Conservation (phyloP, 2,797 vertebrate genomes). For the Pipistrellus kuhlii region DNA sequence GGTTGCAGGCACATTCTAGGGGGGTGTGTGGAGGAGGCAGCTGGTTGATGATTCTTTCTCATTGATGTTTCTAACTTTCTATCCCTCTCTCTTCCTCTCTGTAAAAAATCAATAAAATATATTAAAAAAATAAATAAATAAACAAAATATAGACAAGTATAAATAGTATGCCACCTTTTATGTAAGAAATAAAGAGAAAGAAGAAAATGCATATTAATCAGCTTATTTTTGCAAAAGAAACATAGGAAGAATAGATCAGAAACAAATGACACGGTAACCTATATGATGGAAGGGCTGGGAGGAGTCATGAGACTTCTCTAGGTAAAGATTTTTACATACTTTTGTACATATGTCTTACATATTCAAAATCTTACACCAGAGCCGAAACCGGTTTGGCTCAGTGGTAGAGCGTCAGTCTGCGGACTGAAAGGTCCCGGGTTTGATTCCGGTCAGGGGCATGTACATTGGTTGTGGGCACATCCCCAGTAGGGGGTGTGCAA, state of each 20-base stretch:
- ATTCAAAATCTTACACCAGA: constrained; percentile 43
- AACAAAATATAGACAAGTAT: not conserved
- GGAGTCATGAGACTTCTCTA: not conserved
- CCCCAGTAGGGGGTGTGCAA: too few species aligned
- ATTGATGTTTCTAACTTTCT: too few species aligned
- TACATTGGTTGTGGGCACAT: too few species aligned
- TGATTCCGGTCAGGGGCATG: too few species aligned
- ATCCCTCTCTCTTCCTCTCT: too few species aligned
- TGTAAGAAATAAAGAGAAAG: not conserved
- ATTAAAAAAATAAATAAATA: not conserved
- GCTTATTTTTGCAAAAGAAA: constrained; percentile 42
- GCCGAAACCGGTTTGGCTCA: too few species aligned
- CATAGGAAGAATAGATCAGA: not conserved
- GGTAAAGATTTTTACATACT: not conserved
- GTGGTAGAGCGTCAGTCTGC: too few species aligned
- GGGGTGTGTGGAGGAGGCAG: too few species aligned
- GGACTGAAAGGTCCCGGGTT: too few species aligned
- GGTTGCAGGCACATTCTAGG: too few species aligned
- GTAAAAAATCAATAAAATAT: too few species aligned
- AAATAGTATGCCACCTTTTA: not conserved
- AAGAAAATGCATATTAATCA: not conserved
- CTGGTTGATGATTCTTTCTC: too few species aligned
- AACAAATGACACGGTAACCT: not conserved
- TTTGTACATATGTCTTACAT: not conserved
- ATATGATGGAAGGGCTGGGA: not conserved